These are phyloP conservation scores for Lasiurus cinereus DNA, from an alignment of 2,113 vertebrate species.

Conservation along the genomic window DNA sequence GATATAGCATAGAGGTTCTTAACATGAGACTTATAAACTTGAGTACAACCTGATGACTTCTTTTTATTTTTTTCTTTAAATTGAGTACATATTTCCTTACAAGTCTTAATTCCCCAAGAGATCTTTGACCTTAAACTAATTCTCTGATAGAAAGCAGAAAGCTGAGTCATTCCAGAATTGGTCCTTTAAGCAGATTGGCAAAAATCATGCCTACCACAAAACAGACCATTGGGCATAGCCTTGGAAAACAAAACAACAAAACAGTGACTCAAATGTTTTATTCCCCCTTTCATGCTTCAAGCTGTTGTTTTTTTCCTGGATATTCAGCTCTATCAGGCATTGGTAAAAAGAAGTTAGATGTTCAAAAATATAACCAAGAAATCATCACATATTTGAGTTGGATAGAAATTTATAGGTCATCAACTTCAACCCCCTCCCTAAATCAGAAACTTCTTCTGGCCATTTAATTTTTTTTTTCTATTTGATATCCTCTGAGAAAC, in stretches of 20 bases:
- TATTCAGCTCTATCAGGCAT: not conserved
- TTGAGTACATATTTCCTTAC: not conserved
- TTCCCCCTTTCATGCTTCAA: not conserved
- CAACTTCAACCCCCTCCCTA: not conserved
- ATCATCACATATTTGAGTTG: not conserved
- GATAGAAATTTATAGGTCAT: slow-evolving; percentile 1
- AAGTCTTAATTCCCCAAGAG: not conserved
- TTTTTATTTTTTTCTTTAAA: not conserved
- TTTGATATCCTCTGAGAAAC: not conserved
- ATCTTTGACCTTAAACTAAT: not conserved
- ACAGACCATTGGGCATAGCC: not conserved
- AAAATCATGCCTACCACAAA: not conserved
- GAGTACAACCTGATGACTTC: not conserved
- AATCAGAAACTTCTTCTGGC: not conserved
- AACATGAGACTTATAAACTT: not conserved
- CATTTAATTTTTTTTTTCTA: not conserved
- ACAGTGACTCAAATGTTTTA: not conserved
- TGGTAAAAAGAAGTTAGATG: slow-evolving; percentile 7
- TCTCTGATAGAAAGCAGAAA: not conserved
- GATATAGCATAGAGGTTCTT: not conserved
- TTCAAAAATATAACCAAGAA: slow-evolving; percentile 31
- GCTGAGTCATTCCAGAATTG: not conserved
- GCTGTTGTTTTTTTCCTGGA: not conserved
- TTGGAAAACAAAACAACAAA: not conserved
- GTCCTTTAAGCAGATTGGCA: not conserved